Percentiles rank a stretch among this genome's conserved stretches.
Evolutionary conservation across 2,797 vertebrate species (phyloP).

Genomic region (Sebastes oblongus): DNA sequence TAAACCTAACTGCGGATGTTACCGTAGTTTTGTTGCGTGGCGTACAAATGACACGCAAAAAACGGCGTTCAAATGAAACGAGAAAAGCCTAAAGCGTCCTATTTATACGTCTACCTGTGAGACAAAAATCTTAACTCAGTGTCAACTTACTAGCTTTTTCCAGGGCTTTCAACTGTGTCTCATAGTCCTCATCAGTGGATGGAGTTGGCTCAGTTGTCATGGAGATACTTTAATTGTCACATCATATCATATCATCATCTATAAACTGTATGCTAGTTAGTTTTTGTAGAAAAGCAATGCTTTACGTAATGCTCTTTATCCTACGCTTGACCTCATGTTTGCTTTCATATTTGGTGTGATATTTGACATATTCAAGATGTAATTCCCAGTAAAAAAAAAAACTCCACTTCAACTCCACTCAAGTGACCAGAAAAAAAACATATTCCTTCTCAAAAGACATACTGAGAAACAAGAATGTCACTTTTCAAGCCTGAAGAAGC

Average conservation of each 20-base stretch:
- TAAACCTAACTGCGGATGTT: too few species aligned
- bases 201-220: not conserved
- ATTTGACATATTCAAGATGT: not conserved
- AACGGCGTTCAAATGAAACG: too few species aligned
- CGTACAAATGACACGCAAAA: too few species aligned
- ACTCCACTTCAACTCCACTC: not conserved
- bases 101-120: too few species aligned
- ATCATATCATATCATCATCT: not conserved
- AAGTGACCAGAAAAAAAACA: not conserved
- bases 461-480: not conserved
- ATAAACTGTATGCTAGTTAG: not conserved
- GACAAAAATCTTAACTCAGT: not conserved
- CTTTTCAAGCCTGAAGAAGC: constrained; percentile 22
- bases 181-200: not conserved
- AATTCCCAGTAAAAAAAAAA: not conserved
- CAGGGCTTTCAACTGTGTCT: not conserved
- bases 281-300: not conserved
- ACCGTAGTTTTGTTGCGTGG: too few species aligned
- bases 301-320: not conserved
- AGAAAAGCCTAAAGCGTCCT: too few species aligned
- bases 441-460: not conserved
- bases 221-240: not conserved
- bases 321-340: not conserved
- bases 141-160: not conserved
- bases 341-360: not conserved